phyloP scores from a whole-genome alignment of 2,888 invertebrate species.

The Nesidiocoris tenuis region DNA sequence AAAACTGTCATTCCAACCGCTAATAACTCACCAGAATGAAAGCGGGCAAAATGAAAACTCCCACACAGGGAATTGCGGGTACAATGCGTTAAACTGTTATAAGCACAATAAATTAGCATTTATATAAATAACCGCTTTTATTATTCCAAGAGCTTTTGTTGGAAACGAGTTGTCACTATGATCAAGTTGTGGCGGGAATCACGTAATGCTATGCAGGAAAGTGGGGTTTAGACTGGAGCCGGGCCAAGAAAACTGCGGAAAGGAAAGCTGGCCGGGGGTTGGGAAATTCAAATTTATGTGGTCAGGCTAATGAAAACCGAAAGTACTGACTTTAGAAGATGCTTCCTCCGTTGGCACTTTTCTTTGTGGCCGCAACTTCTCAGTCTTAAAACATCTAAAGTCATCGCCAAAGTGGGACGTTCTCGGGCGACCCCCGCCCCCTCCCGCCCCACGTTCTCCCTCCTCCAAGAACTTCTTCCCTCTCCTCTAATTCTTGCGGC shows the following conservation, averaged over 20 bases:
- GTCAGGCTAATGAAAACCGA: constrained; percentile 42
- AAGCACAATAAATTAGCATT: neutral
- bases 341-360: neutral
- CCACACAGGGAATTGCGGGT: neutral
- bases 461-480: neutral
- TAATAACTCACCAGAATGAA: too few species aligned
- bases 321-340: constrained; percentile 34
- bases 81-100: neutral
- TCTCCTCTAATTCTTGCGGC: too few species aligned
- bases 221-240: constrained; percentile 16
- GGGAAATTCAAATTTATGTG: constrained; percentile 41
- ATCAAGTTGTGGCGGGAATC: constrained; percentile 4
- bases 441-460: neutral
- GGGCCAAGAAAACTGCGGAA: constrained; percentile 18
- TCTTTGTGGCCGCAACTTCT: neutral
- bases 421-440: neutral
- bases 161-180: constrained; percentile 19
- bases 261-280: neutral
- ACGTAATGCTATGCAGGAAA: constrained; percentile 28
- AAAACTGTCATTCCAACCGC: too few species aligned
- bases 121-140: neutral
- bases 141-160: neutral
- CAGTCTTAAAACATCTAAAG: constrained; percentile 37
- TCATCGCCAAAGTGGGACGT: constrained; percentile 32
- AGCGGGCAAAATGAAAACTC: neutral